A percentile compares a stretch with the other conserved stretches of the same genome.
Conservation (phyloP, 2,888 invertebrate genomes). For the Papilio elwesi region DNA sequence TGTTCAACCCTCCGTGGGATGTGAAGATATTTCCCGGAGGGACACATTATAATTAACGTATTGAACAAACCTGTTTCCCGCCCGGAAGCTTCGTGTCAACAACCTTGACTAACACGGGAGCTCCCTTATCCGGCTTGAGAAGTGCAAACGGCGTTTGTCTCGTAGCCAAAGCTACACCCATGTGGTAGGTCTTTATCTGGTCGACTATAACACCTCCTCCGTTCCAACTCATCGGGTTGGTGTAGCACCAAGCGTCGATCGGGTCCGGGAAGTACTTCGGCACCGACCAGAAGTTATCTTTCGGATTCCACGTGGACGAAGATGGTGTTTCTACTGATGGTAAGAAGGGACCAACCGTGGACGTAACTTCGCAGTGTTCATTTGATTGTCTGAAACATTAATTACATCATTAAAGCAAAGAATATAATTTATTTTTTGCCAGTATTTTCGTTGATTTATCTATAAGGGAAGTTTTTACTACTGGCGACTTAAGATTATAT, state of each 20-base stretch:
- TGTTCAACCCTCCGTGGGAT: too few species aligned
- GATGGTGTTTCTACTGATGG: constrained; percentile 54
- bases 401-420: too few species aligned
- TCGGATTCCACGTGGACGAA: constrained; percentile 50
- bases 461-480: too few species aligned
- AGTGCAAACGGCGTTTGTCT: constrained; percentile 89
- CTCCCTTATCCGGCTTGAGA: constrained; percentile 86
- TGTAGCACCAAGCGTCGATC: constrained; percentile 52
- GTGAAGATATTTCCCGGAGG: too few species aligned
- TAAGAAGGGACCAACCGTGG: constrained; percentile 68
- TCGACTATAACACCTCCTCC: constrained; percentile 86
- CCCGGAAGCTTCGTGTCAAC: constrained; percentile 79
- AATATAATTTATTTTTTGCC: too few species aligned
- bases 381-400: constrained; percentile 52
- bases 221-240: constrained; percentile 54
- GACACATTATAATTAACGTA: too few species aligned
- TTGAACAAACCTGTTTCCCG: constrained; percentile 73
- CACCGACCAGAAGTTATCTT: constrained; percentile 53
- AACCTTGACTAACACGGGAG: constrained; percentile 88
- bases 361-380: constrained; percentile 73
- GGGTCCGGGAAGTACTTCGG: constrained; percentile 50
- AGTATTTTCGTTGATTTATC: too few species aligned
- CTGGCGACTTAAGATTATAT: too few species aligned
- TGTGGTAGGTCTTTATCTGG: constrained; percentile 88
- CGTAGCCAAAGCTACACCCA: constrained; percentile 86